Base-by-base conservation (phyloP, 2,113 vertebrate genomes). In the Ancistrus triradiatus region DNA sequence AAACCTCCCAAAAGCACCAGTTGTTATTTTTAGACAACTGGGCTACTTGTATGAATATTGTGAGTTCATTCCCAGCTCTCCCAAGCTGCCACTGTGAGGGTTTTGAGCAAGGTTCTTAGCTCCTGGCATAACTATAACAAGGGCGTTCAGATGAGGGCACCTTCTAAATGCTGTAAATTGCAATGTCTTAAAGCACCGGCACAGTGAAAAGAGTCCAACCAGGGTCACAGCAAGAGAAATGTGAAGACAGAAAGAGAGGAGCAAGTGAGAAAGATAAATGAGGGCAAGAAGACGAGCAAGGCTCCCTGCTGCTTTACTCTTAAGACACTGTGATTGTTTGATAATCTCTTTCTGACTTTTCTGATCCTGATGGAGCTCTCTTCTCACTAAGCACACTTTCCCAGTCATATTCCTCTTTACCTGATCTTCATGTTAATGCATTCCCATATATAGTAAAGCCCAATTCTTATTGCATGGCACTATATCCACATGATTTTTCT, bases 341-440 rank as follows among this genome's bases (percentile, higher is more conserved):
- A 59, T 25, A 40, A 51, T 46, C 17, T 51, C 17, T 44, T 33
- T 43, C 22, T 44, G 27, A 35, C 15, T 11, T 43, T 10, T 3
- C 7, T 62, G 66, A 71, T 71, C 70, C 58, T 21, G 37, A 44
- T 28, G 24, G 15, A 44, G 18, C 28, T 62, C 24, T 61, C 38
- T 6, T 11, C 50, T 48, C 38, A 49, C 31, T 13, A 15, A 31
- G 52, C 22, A 49, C n/a, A 3, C 19, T 48, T 17, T 47, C 50
- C 38, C 43, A 46, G 19, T 24, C 52, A 33, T 15, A 62, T 57
- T 47, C 38, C 42, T 44, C 25, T 47, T 46, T 62, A 55, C 15
- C 2, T 57, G 46, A 51, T 58, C 62, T 62, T 31, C 22, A 15
- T 9, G 19, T 22, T 40, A 17, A 55, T 49, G 52, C 21, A 19